phyloP scores from a whole-genome alignment of 2,113 vertebrate genomes.

The Cryptoleucopteryx plumbea region DNA sequence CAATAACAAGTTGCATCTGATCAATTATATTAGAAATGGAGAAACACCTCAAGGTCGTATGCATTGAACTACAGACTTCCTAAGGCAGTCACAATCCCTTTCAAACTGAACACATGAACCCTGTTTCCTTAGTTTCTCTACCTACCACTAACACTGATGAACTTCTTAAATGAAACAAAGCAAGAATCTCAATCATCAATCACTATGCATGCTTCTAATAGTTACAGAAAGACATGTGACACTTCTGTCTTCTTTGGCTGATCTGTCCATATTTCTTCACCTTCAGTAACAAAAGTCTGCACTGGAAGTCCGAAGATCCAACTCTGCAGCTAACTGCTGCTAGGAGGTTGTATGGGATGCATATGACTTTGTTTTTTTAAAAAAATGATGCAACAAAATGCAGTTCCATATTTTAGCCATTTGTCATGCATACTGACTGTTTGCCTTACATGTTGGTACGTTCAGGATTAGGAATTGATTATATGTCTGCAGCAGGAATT shows the following conservation, averaged over 20 bases:
- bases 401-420: not conserved
- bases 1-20: not conserved
- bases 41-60: not conserved
- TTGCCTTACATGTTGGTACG: not conserved
- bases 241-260: not conserved
- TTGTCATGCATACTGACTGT: not conserved
- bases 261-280: not conserved
- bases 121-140: not conserved
- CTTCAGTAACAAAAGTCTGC: not conserved
- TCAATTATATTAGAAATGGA: not conserved
- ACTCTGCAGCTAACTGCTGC: not conserved
- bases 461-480: not conserved
- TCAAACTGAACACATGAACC: not conserved
- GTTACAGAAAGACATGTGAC: rapidly evolving
- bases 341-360: not conserved
- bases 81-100: not conserved
- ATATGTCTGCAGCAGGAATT: not conserved
- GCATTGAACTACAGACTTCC: not conserved
- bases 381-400: not conserved
- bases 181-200: not conserved
- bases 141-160: not conserved
- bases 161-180: not conserved
- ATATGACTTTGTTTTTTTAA: too few relatives aligned
- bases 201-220: not conserved
- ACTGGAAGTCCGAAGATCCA: not conserved